Evolutionary conservation across 2,797 vertebrate species (phyloP).

Genomic region (Odontamblyopus rebecca): DNA sequence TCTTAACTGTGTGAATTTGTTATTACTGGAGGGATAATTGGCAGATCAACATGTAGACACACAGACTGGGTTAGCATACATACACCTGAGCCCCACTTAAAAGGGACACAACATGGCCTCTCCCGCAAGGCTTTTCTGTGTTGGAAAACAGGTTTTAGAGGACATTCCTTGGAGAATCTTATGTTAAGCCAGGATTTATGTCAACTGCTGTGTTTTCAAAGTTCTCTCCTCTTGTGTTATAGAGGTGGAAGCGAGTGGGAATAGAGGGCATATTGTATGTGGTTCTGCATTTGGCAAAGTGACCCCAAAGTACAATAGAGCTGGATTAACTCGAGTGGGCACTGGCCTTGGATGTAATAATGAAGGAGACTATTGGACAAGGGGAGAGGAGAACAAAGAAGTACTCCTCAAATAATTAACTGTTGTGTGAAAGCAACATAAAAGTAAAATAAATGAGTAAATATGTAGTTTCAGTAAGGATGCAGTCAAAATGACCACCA

Average conservation of each 20-base stretch:
- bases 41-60: slow-evolving; percentile 35
- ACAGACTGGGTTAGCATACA: slow-evolving; percentile 17
- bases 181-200: slow-evolving; percentile 36
- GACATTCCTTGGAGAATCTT: slow-evolving; percentile 36
- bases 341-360: slow-evolving; percentile 29
- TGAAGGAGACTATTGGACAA: slow-evolving; percentile 3
- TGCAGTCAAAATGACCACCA: background rate
- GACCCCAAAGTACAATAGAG: slow-evolving; percentile 43
- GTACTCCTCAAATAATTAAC: background rate
- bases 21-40: slow-evolving; percentile 45
- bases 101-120: slow-evolving; percentile 25
- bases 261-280: slow-evolving; percentile 14
- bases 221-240: slow-evolving; percentile 17
- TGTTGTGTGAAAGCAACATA: background rate
- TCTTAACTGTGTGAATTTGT: slow-evolving; percentile 33
- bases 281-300: slow-evolving; percentile 40
- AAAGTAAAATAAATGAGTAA: background rate
- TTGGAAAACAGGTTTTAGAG: slow-evolving; percentile 38
- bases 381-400: background rate
- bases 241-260: slow-evolving; percentile 12
- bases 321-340: slow-evolving; percentile 49
- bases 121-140: slow-evolving; percentile 26
- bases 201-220: slow-evolving; percentile 13
- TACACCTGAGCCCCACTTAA: slow-evolving; percentile 29
- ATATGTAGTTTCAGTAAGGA: background rate